Conservation (phyloP, 2,888 invertebrate species). For the Ophioninae sp. region DNA sequence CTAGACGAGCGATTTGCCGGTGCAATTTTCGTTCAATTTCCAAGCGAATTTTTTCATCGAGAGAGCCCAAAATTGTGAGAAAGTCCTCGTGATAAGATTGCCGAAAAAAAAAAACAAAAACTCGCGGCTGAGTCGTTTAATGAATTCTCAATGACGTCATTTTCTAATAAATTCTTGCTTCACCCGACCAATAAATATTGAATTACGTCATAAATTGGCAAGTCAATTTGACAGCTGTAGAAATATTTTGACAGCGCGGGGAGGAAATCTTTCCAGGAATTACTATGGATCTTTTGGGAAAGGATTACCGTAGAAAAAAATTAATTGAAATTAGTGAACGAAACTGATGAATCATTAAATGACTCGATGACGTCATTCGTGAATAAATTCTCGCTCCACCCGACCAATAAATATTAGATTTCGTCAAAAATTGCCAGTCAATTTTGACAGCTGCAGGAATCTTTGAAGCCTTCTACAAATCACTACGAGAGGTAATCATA, state of each 20-base stretch:
- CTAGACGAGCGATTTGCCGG: constrained; percentile 11
- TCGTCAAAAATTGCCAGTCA: neutral
- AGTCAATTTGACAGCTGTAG: no score
- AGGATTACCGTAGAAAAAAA: no score
- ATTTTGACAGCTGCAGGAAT: neutral
- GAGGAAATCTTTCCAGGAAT: no score
- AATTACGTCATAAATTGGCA: no score
- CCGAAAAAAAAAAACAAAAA: constrained; percentile 10
- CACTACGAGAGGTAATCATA: neutral
- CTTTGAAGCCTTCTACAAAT: neutral
- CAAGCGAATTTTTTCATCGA: neutral
- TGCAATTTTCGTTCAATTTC: neutral
- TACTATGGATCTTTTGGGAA: no score
- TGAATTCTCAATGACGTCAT: no score
- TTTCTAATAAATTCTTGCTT: no score
- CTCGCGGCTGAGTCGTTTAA: neutral
- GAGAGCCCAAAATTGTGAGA: neutral
- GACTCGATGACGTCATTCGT: neutral
- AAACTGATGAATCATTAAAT: neutral
- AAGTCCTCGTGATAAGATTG: neutral
- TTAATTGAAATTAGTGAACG: neutral
- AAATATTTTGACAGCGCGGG: no score
- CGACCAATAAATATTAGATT: neutral
- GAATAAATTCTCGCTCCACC: neutral
- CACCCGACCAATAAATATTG: no score